Conservation (phyloP, 1,140 invertebrate genomes). For the Tetramorium alpestre region DNA sequence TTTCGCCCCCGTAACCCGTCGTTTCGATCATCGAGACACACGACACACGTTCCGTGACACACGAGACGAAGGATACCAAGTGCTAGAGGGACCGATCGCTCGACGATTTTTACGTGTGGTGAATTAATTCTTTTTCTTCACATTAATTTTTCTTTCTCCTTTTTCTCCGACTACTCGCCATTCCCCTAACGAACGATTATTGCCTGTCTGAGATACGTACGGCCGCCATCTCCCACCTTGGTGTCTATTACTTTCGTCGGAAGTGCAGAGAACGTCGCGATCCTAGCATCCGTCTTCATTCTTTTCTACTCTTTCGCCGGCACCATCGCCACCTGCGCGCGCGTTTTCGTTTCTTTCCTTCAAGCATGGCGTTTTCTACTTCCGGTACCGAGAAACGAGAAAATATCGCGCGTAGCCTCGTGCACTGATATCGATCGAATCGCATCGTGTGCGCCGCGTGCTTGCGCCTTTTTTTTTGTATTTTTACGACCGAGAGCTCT, state of each 20-base stretch:
- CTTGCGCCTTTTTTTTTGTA: conserved; percentile 1
- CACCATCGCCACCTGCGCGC: conserved; percentile 1
- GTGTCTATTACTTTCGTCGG: conserved; percentile 28
- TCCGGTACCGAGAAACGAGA: conserved; percentile 1
- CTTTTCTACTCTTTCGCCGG: conserved; percentile 30
- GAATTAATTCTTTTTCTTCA: conserved; percentile 2
- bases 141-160: conserved; percentile 7
- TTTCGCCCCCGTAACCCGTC: conserved; percentile 2
- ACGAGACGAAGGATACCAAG: not conserved
- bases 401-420: conserved; percentile 24
- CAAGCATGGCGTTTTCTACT: not conserved
- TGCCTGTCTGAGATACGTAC: conserved; percentile 39
- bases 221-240: not conserved
- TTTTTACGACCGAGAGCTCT: not conserved
- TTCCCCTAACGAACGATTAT: conserved; percentile 33
- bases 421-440: not conserved
- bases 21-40: conserved; percentile 27
- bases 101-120: not conserved
- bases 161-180: conserved; percentile 6
- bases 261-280: conserved; percentile 20
- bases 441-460: not conserved
- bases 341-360: conserved; percentile 9
- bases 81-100: not conserved
- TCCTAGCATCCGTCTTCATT: conserved; percentile 40
- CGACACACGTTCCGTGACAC: not conserved